Evolutionary conservation across 2,113 vertebrate genomes (phyloP).

Genomic region (Phocoena phocoena): DNA sequence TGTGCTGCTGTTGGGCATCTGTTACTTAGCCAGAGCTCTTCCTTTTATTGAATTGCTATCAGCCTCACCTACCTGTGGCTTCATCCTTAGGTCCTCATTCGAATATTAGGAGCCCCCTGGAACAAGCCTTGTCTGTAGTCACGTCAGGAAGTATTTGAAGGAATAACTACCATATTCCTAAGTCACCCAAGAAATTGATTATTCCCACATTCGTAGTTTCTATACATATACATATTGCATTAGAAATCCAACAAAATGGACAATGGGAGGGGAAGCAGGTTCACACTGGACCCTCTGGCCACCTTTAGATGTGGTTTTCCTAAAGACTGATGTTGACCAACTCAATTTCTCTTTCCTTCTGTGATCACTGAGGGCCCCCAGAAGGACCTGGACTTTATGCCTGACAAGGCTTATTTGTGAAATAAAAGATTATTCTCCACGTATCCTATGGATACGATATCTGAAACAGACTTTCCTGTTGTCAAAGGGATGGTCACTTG

Average conservation of each 20-base stretch:
- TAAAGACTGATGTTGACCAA: neutral
- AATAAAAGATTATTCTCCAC: neutral
- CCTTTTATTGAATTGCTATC: neutral
- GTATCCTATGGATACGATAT: neutral
- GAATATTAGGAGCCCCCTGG: neutral
- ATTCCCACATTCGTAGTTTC: neutral
- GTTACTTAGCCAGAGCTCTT: neutral
- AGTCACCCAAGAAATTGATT: neutral
- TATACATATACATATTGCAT: neutral
- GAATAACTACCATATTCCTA: neutral
- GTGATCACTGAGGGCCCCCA: neutral
- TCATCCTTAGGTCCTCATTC: neutral
- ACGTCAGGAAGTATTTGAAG: neutral
- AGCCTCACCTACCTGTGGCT: neutral
- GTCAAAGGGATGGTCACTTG: neutral
- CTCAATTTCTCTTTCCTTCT: constrained; percentile 7
- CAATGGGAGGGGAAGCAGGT: neutral
- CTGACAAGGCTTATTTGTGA: neutral
- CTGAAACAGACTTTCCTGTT: neutral
- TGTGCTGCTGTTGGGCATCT: neutral
- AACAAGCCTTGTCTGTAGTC: neutral
- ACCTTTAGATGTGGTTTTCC: neutral
- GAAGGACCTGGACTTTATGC: neutral
- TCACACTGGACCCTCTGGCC: neutral
- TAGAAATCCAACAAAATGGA: neutral